Base-by-base conservation (phyloP, 2,113 vertebrate genomes). In the Gallinago paraguaiae region DNA sequence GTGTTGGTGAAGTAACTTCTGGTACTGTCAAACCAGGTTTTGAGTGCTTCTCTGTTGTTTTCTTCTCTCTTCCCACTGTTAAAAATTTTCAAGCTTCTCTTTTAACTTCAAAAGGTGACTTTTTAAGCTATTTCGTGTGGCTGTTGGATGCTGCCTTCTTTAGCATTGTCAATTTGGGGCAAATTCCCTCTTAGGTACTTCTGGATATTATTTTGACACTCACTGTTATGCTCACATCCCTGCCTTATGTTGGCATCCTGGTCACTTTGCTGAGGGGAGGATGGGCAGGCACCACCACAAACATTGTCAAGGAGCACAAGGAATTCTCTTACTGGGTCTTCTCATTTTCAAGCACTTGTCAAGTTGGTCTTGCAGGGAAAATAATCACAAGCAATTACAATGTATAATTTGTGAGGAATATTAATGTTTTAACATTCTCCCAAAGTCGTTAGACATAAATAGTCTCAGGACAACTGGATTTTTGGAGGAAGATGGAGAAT, bases 221-320 rank as follows among this genome's bases (percentile, higher is more conserved):
- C 18, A 17, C 14, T 20, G 11, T 67, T 30, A 39, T 8, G 18
- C 5, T 77, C 4, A 43, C 6, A 41, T 39, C 28, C 41, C 9
- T 65, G 12, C 10, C 37, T 64, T 48, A 25, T 19, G 11, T 13
- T 54, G 45, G 4, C 10, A 33, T n/a, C 39, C 60, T 43, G 35
- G 9, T 8, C 5, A 13, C 9, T 35, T 82, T 65, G 59, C 10
- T 0, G 0, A 60, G 4, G 6, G 30, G 3, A 46, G 6, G 8
- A 13, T 68, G 45, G 46, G 39, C 9, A 80, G n/a, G 4, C 25
- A 50, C 4, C 2, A 4, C 10, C 27, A 51, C 12, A 72, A 76
- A 37, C 3, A 48, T 6, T 33, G 13, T 35, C 43, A 72, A 43
- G 24, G 12, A 78, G 28, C 20, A 50, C 30, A 59, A 57, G 9